Percentiles rank a stretch among this genome's conserved stretches.
These are phyloP conservation scores for Zele albiditarsus DNA, from an alignment of 2,888 invertebrate genomes.

Conservation along the genomic window DNA sequence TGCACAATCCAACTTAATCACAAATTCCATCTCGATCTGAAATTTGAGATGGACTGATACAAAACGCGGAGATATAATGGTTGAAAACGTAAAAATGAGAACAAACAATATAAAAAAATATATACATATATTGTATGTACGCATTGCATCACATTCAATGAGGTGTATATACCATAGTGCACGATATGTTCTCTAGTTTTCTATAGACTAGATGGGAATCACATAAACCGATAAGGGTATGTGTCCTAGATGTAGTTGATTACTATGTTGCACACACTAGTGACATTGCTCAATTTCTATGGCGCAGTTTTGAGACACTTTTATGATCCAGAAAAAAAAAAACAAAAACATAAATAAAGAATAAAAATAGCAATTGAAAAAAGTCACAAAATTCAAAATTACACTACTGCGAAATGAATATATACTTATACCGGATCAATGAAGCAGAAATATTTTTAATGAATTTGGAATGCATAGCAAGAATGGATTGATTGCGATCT, in stretches of 20 bases:
- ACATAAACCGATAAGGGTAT: constrained; percentile 11
- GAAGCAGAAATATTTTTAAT: no score
- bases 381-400: not conserved
- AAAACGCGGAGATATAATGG: no score
- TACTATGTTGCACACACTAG: not conserved
- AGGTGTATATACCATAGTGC: not conserved
- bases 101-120: not conserved
- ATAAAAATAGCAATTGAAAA: no score
- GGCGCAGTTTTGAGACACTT: not conserved
- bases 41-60: no score
- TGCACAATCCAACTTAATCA: no score
- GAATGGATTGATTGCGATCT: not conserved
- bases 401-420: not conserved
- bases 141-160: not conserved
- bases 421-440: no score
- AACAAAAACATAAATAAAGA: not conserved
- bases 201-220: constrained; percentile 9
- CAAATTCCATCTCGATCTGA: no score
- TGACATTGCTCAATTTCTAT: not conserved
- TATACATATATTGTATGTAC: not conserved
- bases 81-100: no score
- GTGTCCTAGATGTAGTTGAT: constrained; percentile 3
- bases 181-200: constrained; percentile 1
- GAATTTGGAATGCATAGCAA: no score
- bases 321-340: not conserved